These are phyloP conservation scores for Sclerodermus sp. DNA, from an alignment of 2,888 invertebrate species.

Conservation along the genomic window DNA sequence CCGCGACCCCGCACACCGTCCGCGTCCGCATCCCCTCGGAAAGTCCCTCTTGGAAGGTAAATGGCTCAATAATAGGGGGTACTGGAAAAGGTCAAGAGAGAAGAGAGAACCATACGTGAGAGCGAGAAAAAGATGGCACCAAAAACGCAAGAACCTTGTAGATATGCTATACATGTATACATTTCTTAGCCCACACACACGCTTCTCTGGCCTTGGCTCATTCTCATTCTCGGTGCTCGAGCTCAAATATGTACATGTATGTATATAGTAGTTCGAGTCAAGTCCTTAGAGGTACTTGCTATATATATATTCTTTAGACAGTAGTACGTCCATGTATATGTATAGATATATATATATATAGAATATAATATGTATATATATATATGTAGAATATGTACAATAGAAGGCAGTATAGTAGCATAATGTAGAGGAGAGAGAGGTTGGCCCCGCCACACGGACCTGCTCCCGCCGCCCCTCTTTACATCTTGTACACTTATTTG, in stretches of 20 bases:
- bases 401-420: constrained; percentile 55
- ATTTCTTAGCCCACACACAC: too few relatives aligned
- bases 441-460: constrained; percentile 51
- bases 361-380: constrained; percentile 36
- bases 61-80: constrained; percentile 84
- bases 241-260: constrained; percentile 35
- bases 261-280: too few relatives aligned
- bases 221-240: too few relatives aligned
- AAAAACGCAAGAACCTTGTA: constrained; percentile 49
- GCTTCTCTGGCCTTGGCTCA: too few relatives aligned
- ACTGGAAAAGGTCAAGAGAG: constrained; percentile 66
- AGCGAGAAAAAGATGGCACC: constrained; percentile 62
- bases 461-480: constrained; percentile 46
- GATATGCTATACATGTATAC: too few relatives aligned
- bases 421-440: constrained; percentile 52
- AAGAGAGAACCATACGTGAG: constrained; percentile 64
- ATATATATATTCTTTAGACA: constrained; percentile 23
- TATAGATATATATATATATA: constrained; percentile 33
- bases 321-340: constrained; percentile 42
- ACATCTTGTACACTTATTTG: constrained; percentile 31
- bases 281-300: constrained; percentile 1
- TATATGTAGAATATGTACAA: constrained; percentile 50
- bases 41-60: constrained; percentile 81
- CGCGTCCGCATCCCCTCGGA: constrained; percentile 81
- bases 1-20: constrained; percentile 78